Evolutionary conservation across 2,888 invertebrate species (phyloP), one percentile per base, ranked within the genome.

Genomic region (Lomographa bimaculata): DNA sequence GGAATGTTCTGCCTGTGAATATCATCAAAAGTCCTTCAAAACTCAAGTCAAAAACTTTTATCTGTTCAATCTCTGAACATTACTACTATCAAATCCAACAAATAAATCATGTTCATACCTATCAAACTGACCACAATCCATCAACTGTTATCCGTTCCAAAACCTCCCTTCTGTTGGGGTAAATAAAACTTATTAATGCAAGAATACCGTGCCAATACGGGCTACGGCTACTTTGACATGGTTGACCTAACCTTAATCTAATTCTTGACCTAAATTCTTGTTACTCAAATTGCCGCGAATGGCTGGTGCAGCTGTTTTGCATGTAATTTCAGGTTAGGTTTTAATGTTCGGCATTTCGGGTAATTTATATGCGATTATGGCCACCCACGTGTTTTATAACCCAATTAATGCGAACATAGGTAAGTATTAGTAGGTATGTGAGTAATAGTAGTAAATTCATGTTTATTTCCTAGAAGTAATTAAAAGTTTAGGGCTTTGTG

Each of bases 131-230:
- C n/a, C n/a, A n/a, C n/a, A n/a, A n/a, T n/a, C n/a, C n/a, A n/a
- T n/a, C n/a, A n/a, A n/a, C n/a, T n/a, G n/a, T n/a, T n/a, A n/a
- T 25, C 41, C 25, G 28, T 25, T 41, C 20, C 1, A 25, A 29
- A 35, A 30, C 16, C 7, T 21, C 24, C 25, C 19, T 30, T 17
- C 35, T 2, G 30, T n/a, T 14, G 3, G 34, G 40, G 35, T 24
- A 55, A 52, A 46, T 52, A 54, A 40, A 55, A 62, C 63, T 58
- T 69, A 76, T 84, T 85, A 86, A 85, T 85, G 83, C 80, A 75
- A 69, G 71, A 71, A 79, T 86, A 69, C 65, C 86, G 85, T 84
- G 86, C 74, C 76, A 71, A 71, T 76, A 64, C 55, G 43, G 7
- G 38, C 38, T 4, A 2, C 36, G 37, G 52, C 55, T 61, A 64